These are phyloP conservation scores for Xylocampa areola DNA, from an alignment of 2,888 invertebrate species.

Conservation along the genomic window DNA sequence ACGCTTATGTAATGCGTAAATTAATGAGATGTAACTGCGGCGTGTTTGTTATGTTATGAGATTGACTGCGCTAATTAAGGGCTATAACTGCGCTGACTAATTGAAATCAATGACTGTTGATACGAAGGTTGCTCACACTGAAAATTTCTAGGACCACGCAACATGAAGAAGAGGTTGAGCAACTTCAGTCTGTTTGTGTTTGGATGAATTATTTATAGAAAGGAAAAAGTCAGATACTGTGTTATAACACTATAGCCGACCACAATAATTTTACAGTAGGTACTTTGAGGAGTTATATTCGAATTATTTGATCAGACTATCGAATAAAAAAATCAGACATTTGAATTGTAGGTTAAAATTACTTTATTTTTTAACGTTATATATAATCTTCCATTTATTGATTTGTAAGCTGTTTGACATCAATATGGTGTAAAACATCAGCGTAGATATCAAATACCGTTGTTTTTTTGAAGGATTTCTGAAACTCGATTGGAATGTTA, in stretches of 20 bases:
- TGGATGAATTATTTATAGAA: conserved; percentile 9
- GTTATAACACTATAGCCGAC: too few relatives aligned
- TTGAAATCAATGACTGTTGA: background rate
- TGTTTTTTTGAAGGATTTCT: too few relatives aligned
- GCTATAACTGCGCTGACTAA: too few relatives aligned
- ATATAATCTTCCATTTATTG: conserved; percentile 22
- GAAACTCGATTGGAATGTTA: background rate
- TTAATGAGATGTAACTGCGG: too few relatives aligned
- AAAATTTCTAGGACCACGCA: too few relatives aligned
- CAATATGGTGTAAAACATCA: background rate
- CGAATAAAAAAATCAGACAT: background rate
- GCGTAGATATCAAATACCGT: background rate
- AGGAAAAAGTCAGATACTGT: background rate
- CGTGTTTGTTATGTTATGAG: too few relatives aligned
- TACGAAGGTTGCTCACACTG: background rate
- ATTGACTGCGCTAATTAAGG: too few relatives aligned
- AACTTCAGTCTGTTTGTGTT: background rate
- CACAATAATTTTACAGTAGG: too few relatives aligned
- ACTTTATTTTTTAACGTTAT: conserved; percentile 54
- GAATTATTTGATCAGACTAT: background rate
- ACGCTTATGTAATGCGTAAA: too few relatives aligned
- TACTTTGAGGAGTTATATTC: too few relatives aligned
- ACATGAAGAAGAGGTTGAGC: background rate
- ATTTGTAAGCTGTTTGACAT: conserved; percentile 11
- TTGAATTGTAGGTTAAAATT: conserved; percentile 70